Evolutionary conservation across 2,113 vertebrate genomes (phyloP), one percentile per base, ranked within the genome.

Genomic region (Chaetodon auriga): DNA sequence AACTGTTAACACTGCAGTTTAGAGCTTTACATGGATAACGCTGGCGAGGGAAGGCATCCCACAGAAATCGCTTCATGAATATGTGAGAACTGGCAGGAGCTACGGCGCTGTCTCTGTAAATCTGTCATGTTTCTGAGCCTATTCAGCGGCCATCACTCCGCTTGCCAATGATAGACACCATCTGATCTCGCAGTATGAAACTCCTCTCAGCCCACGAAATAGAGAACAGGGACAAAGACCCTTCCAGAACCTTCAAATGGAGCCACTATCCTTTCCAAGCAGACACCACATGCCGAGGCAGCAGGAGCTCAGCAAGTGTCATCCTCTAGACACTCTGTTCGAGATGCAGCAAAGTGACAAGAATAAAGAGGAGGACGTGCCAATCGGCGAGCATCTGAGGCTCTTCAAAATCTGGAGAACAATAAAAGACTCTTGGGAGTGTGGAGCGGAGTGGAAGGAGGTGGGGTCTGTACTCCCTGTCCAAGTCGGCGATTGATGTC

Each of bases 231-330:
- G 82, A 92, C 84, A 93, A 90, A 90, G 78, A 85, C 90, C 88
- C 74, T 88, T 90, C 88, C 84, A 84, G 89, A 90, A 88, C 88
- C 92, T 93, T 94, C 93, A 92, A 94, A 94, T 86, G 75, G 79
- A 79, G 84, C 75, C 85, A 78, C 90, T 87, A 82, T 92, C 87
- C 89, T 85, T 92, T 92, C 92, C 71, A 81, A 92, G 85, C 78
- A 94, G 92, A 92, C 90, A 88, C 92, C 89, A 89, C 80, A 93
- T 91, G 91, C 89, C 82, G 87, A 94, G 87, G 88, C 87, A 91
- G 90, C 79, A 92, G 91, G 87, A 93, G 90, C 86, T 84, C 94
- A 90, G 89, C 86, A 93, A 95, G 92, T 95, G 94, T 95, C 93
- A 93, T 90, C 94, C 93, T 92, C 82, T 82, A 89, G 82, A 94